phyloP scores from a whole-genome alignment of 2,888 invertebrate genomes.

The Rhorus exstirpatorius region DNA sequence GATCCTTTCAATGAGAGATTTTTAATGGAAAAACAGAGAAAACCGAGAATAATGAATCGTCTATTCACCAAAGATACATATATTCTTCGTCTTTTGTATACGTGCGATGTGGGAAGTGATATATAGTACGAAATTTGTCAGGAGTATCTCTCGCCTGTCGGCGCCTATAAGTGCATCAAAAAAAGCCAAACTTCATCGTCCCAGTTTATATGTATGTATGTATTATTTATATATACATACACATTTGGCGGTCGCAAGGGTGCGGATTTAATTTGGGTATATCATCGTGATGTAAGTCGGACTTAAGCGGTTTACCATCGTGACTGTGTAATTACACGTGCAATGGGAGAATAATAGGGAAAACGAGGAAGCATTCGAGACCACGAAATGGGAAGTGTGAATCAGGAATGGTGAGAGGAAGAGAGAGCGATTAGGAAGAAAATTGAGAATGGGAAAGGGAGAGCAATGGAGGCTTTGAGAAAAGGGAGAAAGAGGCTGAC shows the following conservation, averaged over 20 bases:
- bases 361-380: constrained; percentile 37
- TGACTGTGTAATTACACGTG: constrained; percentile 63
- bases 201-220: too few species aligned
- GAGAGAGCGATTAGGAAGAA: neutral
- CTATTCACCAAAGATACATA: neutral
- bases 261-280: constrained; percentile 14
- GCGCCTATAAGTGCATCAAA: constrained; percentile 10
- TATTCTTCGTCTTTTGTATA: neutral
- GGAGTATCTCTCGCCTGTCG: neutral
- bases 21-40: neutral
- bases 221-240: too few species aligned
- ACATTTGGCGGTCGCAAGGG: neutral
- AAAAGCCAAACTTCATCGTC: neutral
- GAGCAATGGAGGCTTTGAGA: neutral
- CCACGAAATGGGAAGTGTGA: constrained; percentile 22
- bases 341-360: constrained; percentile 57
- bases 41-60: constrained; percentile 10
- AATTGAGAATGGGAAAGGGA: neutral
- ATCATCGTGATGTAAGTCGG: constrained; percentile 47
- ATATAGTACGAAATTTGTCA: neutral
- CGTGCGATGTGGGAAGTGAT: neutral
- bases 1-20: neutral
- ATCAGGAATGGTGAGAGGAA: constrained; percentile 12
- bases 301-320: constrained; percentile 57
- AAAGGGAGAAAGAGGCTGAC: neutral